phyloP scores from a whole-genome alignment of 1,140 invertebrate genomes.

The Penaeus indicus region DNA sequence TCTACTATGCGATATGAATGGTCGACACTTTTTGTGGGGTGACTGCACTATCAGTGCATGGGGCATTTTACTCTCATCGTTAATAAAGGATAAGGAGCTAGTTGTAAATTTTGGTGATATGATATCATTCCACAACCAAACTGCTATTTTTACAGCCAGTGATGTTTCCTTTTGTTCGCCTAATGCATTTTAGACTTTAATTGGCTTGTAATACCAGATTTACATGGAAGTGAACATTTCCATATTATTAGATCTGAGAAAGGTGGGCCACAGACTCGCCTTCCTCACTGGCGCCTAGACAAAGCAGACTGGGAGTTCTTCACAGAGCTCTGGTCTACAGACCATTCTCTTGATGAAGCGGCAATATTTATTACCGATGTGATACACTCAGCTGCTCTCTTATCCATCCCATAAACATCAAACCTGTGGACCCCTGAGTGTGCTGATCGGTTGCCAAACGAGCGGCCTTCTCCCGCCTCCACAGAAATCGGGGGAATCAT shows the following conservation, averaged over 20 bases:
- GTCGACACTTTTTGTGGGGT: not conserved
- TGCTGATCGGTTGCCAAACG: too few relatives aligned
- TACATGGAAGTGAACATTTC: constrained; percentile 31
- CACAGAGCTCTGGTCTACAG: too few relatives aligned
- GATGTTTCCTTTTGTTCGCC: not conserved
- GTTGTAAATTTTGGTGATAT: not conserved
- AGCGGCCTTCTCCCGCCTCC: too few relatives aligned
- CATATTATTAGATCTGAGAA: constrained; percentile 19
- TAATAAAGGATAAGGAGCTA: not conserved
- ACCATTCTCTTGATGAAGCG: too few relatives aligned
- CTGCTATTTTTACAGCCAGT: not conserved
- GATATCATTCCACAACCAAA: not conserved
- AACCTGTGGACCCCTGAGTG: not conserved
- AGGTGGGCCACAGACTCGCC: too few relatives aligned
- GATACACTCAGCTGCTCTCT: too few relatives aligned
- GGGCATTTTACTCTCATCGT: not conserved
- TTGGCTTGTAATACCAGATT: constrained; percentile 24
- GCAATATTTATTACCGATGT: too few relatives aligned
- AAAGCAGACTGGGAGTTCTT: too few relatives aligned
- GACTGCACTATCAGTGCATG: not conserved
- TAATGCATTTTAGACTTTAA: not conserved
- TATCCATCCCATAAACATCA: too few relatives aligned
- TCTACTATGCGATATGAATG: not conserved
- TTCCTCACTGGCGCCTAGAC: too few relatives aligned
- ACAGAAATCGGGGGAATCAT: not conserved